Base-by-base conservation (phyloP, 2,888 invertebrate species). In the Ernsta delagoae region DNA sequence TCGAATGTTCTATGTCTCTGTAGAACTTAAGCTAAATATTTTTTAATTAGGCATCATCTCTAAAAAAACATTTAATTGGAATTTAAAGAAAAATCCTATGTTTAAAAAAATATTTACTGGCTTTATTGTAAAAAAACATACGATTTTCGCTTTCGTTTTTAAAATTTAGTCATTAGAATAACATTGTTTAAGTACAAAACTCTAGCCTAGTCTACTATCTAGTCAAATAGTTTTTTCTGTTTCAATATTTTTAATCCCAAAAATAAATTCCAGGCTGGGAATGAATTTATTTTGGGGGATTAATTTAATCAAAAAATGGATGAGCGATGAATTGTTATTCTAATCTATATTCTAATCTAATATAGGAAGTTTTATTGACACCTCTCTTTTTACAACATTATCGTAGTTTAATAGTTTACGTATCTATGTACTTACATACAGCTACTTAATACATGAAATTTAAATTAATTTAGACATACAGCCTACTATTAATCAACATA, bases 201-300 rank as follows among this genome's bases (percentile, higher is more conserved):
- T 24, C 7, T 24, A 16, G 34, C 34, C 4, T 11, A 39, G 7
- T n/a, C 39, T 39, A 39, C 24, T 24, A 39, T 80, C 79, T 84
- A 82, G 83, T 85, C 83, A 85, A 79, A 79, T 79, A 1, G 45
- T 48, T 3, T 4, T 12, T 5, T 73, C 67, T 63, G 67, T 77
- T 53, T 16, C 8, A 24, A 66, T 64, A 70, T 60, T 62, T 61
- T 70, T 74, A 76, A 78, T 74, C 70, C 76, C 78, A 75, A 81
- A 83, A 81, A 82, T 80, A 79, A 82, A 84, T 83, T 80, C 79
- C 81, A 82, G 87, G 90, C 91, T 92, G 92, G 92, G 92, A 83
- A 84, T 78, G 74, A 77, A 79, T 80, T 80, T 65, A 59, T 65
- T 65, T 65, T 59, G 6, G 24, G 59, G n/a, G 24, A 24, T 34